These are phyloP conservation scores for Folsomia candida DNA, from an alignment of 2,888 invertebrate genomes.

Conservation along the genomic window DNA sequence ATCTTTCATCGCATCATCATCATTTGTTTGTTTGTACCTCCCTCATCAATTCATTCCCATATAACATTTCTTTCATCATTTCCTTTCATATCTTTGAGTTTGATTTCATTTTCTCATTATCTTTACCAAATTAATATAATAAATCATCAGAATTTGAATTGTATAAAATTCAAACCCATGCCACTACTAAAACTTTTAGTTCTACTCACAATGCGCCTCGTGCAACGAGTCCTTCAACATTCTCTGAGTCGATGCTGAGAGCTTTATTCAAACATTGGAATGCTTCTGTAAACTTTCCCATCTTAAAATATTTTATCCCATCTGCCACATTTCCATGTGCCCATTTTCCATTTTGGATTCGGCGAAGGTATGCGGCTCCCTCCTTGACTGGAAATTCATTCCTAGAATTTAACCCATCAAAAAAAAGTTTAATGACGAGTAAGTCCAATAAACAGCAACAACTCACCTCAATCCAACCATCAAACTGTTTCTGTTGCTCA, in stretches of 20 bases:
- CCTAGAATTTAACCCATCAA: slow-evolving; percentile 56
- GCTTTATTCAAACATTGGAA: slow-evolving; percentile 93
- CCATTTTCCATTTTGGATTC: slow-evolving; percentile 89
- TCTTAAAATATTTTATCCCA: slow-evolving; percentile 91
- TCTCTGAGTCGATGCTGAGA: slow-evolving; percentile 82
- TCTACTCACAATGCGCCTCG: slow-evolving; percentile 73
- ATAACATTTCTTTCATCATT: too few relatives aligned
- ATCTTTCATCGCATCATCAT: not conserved
- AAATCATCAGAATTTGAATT: too few relatives aligned
- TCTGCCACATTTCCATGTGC: slow-evolving; percentile 91
- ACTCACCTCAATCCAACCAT: slow-evolving; percentile 68
- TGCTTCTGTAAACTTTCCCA: slow-evolving; percentile 87
- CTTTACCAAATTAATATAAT: too few relatives aligned
- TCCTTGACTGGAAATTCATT: slow-evolving; percentile 75
- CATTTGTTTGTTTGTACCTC: too few relatives aligned
- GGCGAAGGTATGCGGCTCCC: slow-evolving; percentile 78
- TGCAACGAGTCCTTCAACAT: slow-evolving; percentile 88
- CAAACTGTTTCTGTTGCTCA: slow-evolving; percentile 67
- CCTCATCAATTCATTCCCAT: too few relatives aligned
- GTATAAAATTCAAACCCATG: too few relatives aligned
- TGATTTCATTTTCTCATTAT: too few relatives aligned
- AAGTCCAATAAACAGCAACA: not conserved
- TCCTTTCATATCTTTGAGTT: too few relatives aligned
- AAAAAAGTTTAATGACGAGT: not conserved
- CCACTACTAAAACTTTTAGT: too few relatives aligned